These are phyloP conservation scores for Eupleurogrammus muticus DNA, from an alignment of 2,797 vertebrate species.

Conservation along the genomic window DNA sequence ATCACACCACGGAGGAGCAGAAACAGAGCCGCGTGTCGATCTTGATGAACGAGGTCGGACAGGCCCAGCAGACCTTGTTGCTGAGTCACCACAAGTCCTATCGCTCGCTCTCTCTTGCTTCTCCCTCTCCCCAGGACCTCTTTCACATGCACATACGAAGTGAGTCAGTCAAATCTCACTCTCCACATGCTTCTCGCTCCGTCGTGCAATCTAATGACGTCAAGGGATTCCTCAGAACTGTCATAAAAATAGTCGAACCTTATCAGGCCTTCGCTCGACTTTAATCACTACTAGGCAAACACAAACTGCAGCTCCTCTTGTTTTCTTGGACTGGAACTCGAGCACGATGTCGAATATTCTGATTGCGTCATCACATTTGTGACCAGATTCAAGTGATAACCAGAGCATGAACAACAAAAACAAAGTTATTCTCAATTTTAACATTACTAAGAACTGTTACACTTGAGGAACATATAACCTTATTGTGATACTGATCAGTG, in stretches of 20 bases:
- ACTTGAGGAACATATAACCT: background rate
- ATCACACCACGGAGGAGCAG: constrained; percentile 53
- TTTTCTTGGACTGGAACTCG: constrained; percentile 2
- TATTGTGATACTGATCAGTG: too few species aligned
- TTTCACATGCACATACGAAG: constrained; percentile 62
- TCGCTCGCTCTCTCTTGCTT: constrained; percentile 5
- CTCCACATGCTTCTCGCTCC: constrained; percentile 49
- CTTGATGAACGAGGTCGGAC: constrained; percentile 74
- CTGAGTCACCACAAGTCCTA: constrained; percentile 74
- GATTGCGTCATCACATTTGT: background rate
- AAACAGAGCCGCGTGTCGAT: constrained; percentile 62
- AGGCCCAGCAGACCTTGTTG: constrained; percentile 65
- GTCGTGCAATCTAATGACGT: constrained; percentile 58
- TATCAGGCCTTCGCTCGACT: constrained; percentile 39
- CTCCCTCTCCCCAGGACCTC: background rate
- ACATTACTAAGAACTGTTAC: background rate
- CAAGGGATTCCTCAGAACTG: constrained; percentile 66
- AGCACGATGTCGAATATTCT: background rate
- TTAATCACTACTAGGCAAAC: constrained; percentile 36
- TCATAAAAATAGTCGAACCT: constrained; percentile 40
- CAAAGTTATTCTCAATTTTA: background rate
- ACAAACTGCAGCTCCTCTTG: background rate
- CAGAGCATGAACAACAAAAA: background rate
- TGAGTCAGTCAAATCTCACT: constrained; percentile 63
- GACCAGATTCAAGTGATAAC: background rate